A percentile compares a stretch with the other conserved stretches of the same genome.
These are phyloP conservation scores for Rissa tridactyla DNA, from an alignment of 2,113 vertebrate genomes.

Conservation along the genomic window DNA sequence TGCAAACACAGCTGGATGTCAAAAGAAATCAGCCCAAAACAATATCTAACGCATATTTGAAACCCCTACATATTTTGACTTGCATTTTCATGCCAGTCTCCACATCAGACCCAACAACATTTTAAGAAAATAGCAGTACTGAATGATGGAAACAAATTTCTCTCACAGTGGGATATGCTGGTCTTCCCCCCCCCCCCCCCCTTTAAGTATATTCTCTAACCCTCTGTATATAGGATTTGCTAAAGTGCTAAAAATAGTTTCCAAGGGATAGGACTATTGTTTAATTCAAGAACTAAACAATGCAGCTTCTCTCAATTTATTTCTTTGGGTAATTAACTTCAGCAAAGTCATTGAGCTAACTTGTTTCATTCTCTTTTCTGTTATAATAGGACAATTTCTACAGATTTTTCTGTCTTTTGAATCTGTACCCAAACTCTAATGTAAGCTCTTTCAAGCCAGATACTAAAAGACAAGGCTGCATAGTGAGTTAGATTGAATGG, in stretches of 20 bases:
- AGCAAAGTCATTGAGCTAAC: not conserved
- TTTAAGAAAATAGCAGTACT: slow-evolving; percentile 50
- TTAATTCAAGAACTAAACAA: slow-evolving; percentile 26
- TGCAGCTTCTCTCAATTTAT: not conserved
- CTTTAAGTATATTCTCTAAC: slow-evolving; percentile 7
- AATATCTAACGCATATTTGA: slow-evolving; percentile 43
- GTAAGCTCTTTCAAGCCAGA: not conserved
- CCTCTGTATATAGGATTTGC: not conserved
- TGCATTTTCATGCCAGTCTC: slow-evolving; percentile 58
- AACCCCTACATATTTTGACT: not conserved
- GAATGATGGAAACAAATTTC: slow-evolving; percentile 34
- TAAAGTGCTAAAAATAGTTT: slow-evolving; percentile 36
- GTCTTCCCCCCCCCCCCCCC: not conserved
- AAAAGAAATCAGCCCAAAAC: slow-evolving; percentile 36
- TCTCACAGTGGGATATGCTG: not conserved
- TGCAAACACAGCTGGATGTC: slow-evolving; percentile 43
- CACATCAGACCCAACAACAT: not conserved
- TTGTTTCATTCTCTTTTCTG: not conserved
- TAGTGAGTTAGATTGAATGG: not conserved
- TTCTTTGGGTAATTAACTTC: not conserved
- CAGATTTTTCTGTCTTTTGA: not conserved
- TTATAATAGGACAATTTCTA: not conserved
- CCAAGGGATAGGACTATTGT: not conserved
- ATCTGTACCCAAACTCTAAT: not conserved
- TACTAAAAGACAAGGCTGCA: not conserved